These are phyloP conservation scores for Chaetophractus vellerosus DNA, from an alignment of 2,797 vertebrate genomes.

Conservation along the genomic window DNA sequence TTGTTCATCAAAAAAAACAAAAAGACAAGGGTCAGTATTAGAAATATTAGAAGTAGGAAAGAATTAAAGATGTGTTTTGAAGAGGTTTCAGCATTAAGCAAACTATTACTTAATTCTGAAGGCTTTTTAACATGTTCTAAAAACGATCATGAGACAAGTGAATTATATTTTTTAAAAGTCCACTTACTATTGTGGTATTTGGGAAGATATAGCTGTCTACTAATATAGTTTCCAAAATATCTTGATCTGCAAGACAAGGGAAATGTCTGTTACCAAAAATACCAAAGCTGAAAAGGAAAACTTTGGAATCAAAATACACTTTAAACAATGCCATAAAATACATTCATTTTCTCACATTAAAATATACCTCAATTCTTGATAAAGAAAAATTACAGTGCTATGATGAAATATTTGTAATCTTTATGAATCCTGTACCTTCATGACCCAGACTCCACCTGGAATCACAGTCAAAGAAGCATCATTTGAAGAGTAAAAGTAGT, in stretches of 20 bases:
- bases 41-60: conserved; percentile 23
- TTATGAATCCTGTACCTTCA: not conserved
- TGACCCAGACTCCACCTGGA: not conserved
- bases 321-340: conserved; percentile 44
- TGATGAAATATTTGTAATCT: conserved; percentile 18
- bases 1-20: not conserved
- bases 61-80: conserved; percentile 29
- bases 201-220: conserved; percentile 93
- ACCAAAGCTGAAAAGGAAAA: conserved; percentile 59
- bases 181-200: conserved; percentile 93
- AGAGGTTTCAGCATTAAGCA: not conserved
- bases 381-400: not conserved
- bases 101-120: conserved; percentile 59
- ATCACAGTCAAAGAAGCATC: not conserved
- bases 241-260: conserved; percentile 92
- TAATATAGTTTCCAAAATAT: conserved; percentile 95
- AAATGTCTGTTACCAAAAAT: conserved; percentile 70
- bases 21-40: not conserved
- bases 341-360: conserved; percentile 43
- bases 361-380: conserved; percentile 42
- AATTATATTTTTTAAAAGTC: conserved; percentile 64
- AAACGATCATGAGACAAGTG: conserved; percentile 17
- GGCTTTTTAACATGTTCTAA: conserved; percentile 53
- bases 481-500: not conserved
- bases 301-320: conserved; percentile 43